These are phyloP conservation scores for Lasioglossum marginatum DNA, from an alignment of 2,888 invertebrate genomes.

Conservation along the genomic window DNA sequence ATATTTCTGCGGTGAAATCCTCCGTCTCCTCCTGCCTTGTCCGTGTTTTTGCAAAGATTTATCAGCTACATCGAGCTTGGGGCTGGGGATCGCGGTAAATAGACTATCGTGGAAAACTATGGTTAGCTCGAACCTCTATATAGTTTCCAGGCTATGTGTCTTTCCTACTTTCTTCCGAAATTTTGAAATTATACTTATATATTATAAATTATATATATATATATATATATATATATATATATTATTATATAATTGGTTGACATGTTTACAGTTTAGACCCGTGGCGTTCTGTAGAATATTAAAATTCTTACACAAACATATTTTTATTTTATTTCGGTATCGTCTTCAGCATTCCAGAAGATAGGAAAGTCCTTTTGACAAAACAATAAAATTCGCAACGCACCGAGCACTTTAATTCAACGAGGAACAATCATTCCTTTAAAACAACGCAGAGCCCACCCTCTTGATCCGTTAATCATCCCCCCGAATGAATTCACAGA, in stretches of 20 bases:
- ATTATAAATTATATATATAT: too few relatives aligned
- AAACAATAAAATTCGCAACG: not conserved
- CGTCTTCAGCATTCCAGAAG: not conserved
- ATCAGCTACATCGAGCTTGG: conserved; percentile 45
- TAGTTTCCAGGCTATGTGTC: not conserved
- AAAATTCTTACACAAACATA: not conserved
- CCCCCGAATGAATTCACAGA: not conserved
- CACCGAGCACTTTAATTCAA: too few relatives aligned
- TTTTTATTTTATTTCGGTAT: not conserved
- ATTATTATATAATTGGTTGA: too few relatives aligned
- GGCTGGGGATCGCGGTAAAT: conserved; percentile 36
- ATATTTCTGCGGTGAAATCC: conserved; percentile 55
- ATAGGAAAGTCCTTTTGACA: not conserved
- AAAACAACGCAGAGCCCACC: not conserved
- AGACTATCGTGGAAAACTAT: not conserved
- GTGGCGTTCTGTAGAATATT: too few relatives aligned
- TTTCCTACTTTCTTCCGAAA: not conserved
- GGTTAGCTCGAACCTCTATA: conserved; percentile 26
- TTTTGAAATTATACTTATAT: not conserved
- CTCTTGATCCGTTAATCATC: not conserved
- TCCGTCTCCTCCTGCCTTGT: not conserved
- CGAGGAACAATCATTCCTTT: not conserved
- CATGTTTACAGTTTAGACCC: not conserved
- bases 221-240: too few relatives aligned
- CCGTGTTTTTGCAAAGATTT: conserved; percentile 42